Conservation (phyloP, 2,113 vertebrate species). For the Furnarius figulus region DNA sequence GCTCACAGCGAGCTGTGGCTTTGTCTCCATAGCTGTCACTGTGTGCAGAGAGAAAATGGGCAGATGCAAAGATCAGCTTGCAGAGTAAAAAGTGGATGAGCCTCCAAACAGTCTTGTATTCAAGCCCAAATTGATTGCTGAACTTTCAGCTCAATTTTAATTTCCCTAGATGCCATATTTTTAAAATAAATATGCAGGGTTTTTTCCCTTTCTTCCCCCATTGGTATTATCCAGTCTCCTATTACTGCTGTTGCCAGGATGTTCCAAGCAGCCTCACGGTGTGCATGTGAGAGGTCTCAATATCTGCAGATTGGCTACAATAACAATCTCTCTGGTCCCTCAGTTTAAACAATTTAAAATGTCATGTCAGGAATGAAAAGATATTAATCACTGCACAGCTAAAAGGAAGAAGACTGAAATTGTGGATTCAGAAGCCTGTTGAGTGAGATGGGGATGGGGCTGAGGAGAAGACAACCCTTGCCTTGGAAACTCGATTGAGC, state of each 20-base stretch:
- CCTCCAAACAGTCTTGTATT: slow-evolving; percentile 1
- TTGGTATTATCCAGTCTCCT: background rate
- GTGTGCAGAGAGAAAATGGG: background rate
- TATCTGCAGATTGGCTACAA: slow-evolving; percentile 18
- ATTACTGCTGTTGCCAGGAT: background rate
- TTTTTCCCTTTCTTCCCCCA: background rate
- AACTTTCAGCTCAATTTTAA: slow-evolving; percentile 43
- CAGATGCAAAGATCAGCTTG: slow-evolving; percentile 18
- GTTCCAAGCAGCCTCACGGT: background rate
- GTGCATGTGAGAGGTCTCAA: slow-evolving; percentile 7
- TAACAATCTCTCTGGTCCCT: slow-evolving; percentile 16
- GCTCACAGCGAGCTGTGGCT: background rate
- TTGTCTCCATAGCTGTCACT: background rate
- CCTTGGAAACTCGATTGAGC: background rate
- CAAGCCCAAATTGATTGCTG: slow-evolving; percentile 26
- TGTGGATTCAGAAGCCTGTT: background rate
- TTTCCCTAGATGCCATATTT: slow-evolving; percentile 31
- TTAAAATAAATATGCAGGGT: slow-evolving; percentile 23
- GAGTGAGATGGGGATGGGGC: background rate
- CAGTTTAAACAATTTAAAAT: slow-evolving; percentile 51
- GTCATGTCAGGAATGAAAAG: slow-evolving; percentile 14
- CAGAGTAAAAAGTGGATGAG: background rate
- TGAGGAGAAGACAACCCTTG: background rate
- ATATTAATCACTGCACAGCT: slow-evolving; percentile 26
- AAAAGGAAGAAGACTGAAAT: background rate